phyloP scores from a whole-genome alignment of 1,140 invertebrate genomes.

The Cherax quadricarinatus region DNA sequence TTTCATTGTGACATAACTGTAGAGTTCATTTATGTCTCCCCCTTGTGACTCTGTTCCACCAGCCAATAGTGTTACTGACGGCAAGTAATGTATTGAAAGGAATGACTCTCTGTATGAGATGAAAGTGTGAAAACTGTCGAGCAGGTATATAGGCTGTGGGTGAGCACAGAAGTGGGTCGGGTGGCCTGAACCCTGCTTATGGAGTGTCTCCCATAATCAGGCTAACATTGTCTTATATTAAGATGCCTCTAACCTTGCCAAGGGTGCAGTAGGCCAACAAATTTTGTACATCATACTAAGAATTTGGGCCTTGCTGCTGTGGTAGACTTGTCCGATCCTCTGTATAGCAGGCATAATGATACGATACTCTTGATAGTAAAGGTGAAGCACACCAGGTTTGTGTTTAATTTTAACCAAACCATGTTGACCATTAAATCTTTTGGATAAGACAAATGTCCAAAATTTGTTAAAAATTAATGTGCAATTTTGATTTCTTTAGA shows the following conservation, averaged over 20 bases:
- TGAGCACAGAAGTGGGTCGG: slow-evolving; percentile 50
- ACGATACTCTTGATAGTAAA: slow-evolving; percentile 70
- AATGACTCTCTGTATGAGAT: not conserved
- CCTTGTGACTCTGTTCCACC: slow-evolving; percentile 68
- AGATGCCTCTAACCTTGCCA: slow-evolving; percentile 70
- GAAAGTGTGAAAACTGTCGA: not conserved
- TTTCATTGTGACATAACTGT: slow-evolving; percentile 64
- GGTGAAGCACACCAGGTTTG: slow-evolving; percentile 64
- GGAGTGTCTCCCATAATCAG: slow-evolving; percentile 63
- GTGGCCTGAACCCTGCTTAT: slow-evolving; percentile 64
- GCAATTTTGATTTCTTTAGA: not conserved
- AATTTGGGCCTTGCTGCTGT: slow-evolving; percentile 68
- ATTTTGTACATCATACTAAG: slow-evolving; percentile 59
- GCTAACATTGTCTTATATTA: slow-evolving; percentile 69
- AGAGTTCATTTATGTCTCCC: slow-evolving; percentile 67
- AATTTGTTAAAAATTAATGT: not conserved
- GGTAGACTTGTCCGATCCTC: slow-evolving; percentile 68
- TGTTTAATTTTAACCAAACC: slow-evolving; percentile 42
- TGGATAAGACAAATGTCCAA: not conserved
- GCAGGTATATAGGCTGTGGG: slow-evolving; percentile 11
- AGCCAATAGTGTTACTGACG: slow-evolving; percentile 60
- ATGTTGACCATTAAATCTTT: not conserved
- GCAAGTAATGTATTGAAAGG: slow-evolving; percentile 38
- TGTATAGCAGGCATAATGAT: slow-evolving; percentile 70
- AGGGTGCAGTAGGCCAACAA: slow-evolving; percentile 66